Evolutionary conservation across 1,140 invertebrate genomes (phyloP).

Genomic region (Aphidius ervi): DNA sequence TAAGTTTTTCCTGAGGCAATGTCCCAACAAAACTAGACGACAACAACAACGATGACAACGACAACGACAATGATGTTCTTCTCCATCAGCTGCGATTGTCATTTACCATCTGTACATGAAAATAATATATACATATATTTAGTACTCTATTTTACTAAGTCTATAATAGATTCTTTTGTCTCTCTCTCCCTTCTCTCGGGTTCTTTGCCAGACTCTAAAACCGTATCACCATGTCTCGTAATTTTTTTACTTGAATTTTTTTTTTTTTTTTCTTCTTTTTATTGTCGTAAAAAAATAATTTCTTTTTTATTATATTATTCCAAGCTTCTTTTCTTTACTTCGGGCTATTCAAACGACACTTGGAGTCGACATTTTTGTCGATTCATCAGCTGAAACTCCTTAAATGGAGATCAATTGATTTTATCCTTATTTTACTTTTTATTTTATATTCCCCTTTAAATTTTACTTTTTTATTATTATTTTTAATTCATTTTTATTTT

Average conservation of each 20-base stretch:
- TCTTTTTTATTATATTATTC: slow-evolving; percentile 2
- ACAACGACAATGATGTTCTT: too few species aligned
- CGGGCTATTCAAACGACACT: slow-evolving; percentile 7
- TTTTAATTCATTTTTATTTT: slow-evolving; percentile 2
- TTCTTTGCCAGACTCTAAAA: not conserved
- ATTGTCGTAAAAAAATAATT: not conserved
- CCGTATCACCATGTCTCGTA: not conserved
- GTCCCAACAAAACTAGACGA: not conserved
- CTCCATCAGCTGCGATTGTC: not conserved
- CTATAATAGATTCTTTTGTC: slow-evolving; percentile 20
- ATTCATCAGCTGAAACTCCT: slow-evolving; percentile 10
- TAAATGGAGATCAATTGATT: slow-evolving; percentile 7
- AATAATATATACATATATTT: not conserved
- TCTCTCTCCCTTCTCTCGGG: not conserved
- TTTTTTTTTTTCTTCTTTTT: not conserved
- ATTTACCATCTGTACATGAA: not conserved
- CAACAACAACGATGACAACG: not conserved
- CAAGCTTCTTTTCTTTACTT: too few species aligned
- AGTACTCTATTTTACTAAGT: not conserved
- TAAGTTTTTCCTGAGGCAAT: slow-evolving; percentile 1
- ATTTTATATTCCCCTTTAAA: not conserved
- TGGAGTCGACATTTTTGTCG: slow-evolving; percentile 9
- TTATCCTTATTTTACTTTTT: not conserved
- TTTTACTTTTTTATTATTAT: not conserved
- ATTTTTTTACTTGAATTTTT: too few species aligned